Percentiles rank a stretch among this genome's conserved stretches.
These are phyloP conservation scores for Oncorhynchus kisutch DNA, from an alignment of 2,113 vertebrate species.

Conservation along the genomic window DNA sequence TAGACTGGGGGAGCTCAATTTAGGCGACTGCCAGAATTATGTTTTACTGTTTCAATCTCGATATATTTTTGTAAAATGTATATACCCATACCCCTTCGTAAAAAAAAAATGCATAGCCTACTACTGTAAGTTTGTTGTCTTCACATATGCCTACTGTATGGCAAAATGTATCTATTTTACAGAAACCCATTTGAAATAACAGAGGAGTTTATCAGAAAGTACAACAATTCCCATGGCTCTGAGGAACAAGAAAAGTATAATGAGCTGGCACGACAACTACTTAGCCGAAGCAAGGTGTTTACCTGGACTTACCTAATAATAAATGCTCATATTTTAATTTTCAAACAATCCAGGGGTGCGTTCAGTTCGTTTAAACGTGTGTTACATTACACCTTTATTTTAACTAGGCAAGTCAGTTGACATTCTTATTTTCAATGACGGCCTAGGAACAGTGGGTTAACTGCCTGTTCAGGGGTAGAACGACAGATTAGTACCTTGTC, in stretches of 20 bases:
- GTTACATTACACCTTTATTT: background rate
- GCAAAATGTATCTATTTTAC: conserved; percentile 24
- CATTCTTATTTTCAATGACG: too few species aligned
- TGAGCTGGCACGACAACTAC: conserved; percentile 54
- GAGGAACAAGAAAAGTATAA: conserved; percentile 37
- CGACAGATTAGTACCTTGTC: too few species aligned
- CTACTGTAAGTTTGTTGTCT: background rate
- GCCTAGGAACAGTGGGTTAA: too few species aligned
- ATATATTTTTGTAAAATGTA: background rate
- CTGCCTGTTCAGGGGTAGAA: too few species aligned
- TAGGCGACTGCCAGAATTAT: background rate
- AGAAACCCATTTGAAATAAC: conserved; percentile 57
- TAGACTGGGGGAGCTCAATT: background rate
- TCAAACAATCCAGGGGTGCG: too few species aligned
- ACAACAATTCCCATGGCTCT: conserved; percentile 33
- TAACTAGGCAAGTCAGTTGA: too few species aligned
- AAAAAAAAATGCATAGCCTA: too few species aligned
- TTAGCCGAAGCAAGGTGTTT: conserved; percentile 53
- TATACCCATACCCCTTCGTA: too few species aligned
- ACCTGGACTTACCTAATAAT: too few species aligned
- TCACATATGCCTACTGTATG: background rate
- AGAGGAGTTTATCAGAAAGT: conserved; percentile 60
- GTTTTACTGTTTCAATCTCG: background rate
- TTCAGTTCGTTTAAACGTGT: background rate
- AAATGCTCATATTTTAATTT: too few species aligned